Evolutionary conservation across 2,797 vertebrate species (phyloP).

Genomic region (Bovichtus diacanthus): DNA sequence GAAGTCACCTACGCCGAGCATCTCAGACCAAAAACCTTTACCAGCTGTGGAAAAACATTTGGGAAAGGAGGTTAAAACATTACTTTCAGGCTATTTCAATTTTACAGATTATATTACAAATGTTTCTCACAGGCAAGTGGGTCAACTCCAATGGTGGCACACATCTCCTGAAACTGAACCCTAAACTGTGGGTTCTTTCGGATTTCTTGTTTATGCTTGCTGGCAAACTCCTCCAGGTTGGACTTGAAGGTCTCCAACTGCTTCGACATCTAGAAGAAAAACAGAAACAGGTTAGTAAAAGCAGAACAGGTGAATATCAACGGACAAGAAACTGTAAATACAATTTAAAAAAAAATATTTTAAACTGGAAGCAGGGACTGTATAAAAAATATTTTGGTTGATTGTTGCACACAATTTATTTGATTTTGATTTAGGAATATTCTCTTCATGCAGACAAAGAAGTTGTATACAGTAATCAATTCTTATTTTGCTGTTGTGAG

Average conservation of each 20-base stretch:
- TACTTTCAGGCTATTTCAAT: not conserved
- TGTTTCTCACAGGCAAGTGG: constrained; percentile 92
- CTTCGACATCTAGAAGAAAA: constrained; percentile 92
- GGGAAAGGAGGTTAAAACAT: not conserved
- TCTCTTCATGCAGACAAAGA: too few relatives aligned
- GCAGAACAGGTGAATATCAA: not conserved
- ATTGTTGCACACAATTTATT: not conserved
- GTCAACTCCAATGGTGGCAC: constrained; percentile 96
- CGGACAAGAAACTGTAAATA: not conserved
- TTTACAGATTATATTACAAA: not conserved
- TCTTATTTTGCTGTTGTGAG: too few relatives aligned
- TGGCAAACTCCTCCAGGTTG: constrained; percentile 96
- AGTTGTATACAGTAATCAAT: not conserved
- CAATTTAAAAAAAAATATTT: not conserved
- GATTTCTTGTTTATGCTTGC: constrained; percentile 99
- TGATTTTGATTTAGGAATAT: not conserved
- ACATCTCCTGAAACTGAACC: constrained; percentile 99
- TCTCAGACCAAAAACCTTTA: constrained; percentile 99
- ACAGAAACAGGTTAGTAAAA: not conserved
- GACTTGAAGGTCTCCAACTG: constrained; percentile 96
- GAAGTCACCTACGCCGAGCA: constrained; percentile 98
- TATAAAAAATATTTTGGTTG: not conserved
- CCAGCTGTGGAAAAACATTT: constrained; percentile 86
- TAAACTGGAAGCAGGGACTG: not conserved
- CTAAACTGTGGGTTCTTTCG: constrained; percentile 92